These are phyloP conservation scores for Andricus curvator DNA, from an alignment of 2,888 invertebrate species.

Conservation along the genomic window DNA sequence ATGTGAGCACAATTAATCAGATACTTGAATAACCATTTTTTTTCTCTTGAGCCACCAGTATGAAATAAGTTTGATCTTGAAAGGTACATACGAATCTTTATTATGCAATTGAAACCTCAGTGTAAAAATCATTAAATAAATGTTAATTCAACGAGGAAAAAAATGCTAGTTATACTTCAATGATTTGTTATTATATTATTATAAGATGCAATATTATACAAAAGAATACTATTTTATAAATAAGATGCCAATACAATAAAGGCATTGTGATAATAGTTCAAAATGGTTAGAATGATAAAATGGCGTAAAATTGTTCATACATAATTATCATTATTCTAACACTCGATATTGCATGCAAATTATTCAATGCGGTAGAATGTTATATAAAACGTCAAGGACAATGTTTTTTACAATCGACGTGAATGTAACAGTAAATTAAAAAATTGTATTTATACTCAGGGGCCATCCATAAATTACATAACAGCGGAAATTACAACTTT, in stretches of 20 bases:
- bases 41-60: background rate
- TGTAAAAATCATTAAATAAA: background rate
- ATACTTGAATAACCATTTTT: slow-evolving; percentile 11
- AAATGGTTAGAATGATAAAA: background rate
- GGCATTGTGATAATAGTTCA: background rate
- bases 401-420: background rate
- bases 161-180: background rate
- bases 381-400: background rate
- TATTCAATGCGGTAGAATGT: background rate
- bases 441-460: too few species aligned
- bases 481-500: too few species aligned
- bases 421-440: background rate
- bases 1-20: background rate
- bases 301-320: background rate
- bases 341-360: background rate
- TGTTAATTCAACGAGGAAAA: background rate
- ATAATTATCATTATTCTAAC: background rate
- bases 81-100: background rate
- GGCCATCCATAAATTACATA: too few species aligned
- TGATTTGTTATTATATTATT: too few species aligned
- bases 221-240: background rate
- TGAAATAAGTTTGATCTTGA: background rate
- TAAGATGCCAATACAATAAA: background rate
- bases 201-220: background rate
- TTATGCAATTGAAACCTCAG: background rate